phyloP scores from a whole-genome alignment of 2,113 vertebrate genomes.

The Mixornis gularis region DNA sequence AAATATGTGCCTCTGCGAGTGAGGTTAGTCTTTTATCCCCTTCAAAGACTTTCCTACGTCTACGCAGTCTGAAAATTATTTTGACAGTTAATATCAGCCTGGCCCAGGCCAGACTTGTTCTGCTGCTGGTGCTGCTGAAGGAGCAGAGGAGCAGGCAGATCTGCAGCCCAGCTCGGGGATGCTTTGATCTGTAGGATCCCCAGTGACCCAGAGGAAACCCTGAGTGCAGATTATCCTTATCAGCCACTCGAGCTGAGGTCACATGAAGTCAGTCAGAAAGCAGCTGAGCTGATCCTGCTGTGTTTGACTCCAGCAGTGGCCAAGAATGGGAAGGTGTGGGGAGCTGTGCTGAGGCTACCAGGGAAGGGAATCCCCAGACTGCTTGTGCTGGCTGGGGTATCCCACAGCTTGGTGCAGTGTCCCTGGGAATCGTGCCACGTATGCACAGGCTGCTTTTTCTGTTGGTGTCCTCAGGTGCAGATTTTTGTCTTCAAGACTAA shows the following conservation, averaged over 20 bases:
- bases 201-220: neutral
- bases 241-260: neutral
- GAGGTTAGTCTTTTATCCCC: neutral
- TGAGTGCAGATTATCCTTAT: neutral
- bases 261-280: neutral
- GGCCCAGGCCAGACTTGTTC: neutral
- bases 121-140: neutral
- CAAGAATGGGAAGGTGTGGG: neutral
- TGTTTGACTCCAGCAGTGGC: neutral
- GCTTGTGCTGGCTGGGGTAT: neutral
- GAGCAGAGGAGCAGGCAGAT: neutral
- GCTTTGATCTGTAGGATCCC: neutral
- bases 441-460: neutral
- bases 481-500: neutral
- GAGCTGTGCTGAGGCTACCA: neutral
- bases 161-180: neutral
- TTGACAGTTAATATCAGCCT: neutral
- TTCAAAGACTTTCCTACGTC: neutral
- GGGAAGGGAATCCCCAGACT: neutral
- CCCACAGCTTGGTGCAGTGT: neutral
- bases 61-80: neutral
- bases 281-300: neutral
- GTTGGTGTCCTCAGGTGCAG: neutral
- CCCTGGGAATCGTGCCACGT: rapidly evolving
- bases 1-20: constrained; percentile 6